phyloP scores from a whole-genome alignment of 1,140 invertebrate species.

The Leptinotarsa undecemlineata region DNA sequence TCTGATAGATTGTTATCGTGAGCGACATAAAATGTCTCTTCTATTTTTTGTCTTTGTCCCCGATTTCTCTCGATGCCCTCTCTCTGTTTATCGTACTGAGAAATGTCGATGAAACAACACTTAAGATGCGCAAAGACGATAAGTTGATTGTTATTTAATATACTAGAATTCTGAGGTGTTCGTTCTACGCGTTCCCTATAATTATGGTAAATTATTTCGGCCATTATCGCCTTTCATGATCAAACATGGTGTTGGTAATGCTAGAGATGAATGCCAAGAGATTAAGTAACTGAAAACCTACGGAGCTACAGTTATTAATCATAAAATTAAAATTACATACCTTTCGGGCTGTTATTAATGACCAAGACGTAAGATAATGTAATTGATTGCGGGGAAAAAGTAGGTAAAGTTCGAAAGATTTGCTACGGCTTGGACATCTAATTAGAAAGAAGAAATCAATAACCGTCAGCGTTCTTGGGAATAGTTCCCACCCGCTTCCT shows the following conservation, averaged over 20 bases:
- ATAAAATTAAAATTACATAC: conserved; percentile 9
- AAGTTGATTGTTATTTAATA: conserved; percentile 8
- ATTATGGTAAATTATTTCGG: background rate
- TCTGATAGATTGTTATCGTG: too few relatives aligned
- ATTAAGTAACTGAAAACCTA: conserved; percentile 3
- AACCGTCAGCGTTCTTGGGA: too few relatives aligned
- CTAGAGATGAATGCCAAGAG: background rate
- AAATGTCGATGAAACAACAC: conserved; percentile 3
- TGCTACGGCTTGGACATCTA: too few relatives aligned
- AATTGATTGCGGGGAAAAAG: too few relatives aligned
- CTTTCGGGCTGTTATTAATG: conserved; percentile 3
- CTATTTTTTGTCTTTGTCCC: too few relatives aligned
- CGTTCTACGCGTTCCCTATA: background rate
- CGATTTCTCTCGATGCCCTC: too few relatives aligned
- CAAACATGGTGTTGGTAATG: conserved; percentile 3
- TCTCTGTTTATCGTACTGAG: background rate
- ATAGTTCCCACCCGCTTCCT: too few relatives aligned
- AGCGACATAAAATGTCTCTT: too few relatives aligned
- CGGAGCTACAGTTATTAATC: background rate
- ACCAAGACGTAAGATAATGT: background rate
- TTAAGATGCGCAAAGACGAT: background rate
- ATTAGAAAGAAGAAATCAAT: too few relatives aligned
- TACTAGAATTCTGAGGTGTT: conserved; percentile 5
- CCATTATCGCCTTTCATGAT: conserved; percentile 3
- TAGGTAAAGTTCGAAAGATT: too few relatives aligned